These are phyloP conservation scores for Coreoperca whiteheadi DNA, from an alignment of 2,113 vertebrate genomes.

Conservation along the genomic window DNA sequence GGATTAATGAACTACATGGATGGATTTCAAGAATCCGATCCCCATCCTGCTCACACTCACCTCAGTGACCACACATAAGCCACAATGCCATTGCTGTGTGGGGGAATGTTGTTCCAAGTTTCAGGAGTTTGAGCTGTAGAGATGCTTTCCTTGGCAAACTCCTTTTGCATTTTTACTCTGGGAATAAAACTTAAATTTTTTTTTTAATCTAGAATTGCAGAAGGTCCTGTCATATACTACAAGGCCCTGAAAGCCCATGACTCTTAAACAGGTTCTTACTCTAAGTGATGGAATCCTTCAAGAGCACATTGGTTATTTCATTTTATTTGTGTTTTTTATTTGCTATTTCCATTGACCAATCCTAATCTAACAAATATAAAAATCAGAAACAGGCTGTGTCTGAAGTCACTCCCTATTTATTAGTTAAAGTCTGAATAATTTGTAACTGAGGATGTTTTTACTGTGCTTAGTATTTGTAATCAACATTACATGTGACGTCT, in stretches of 20 bases:
- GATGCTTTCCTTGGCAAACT: constrained; percentile 49
- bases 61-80: constrained; percentile 60
- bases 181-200: background rate
- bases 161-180: constrained; percentile 13
- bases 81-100: constrained; percentile 29
- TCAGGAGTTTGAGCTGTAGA: constrained; percentile 47
- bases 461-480: too few relatives aligned
- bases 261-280: background rate
- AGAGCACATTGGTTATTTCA: background rate
- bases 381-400: background rate
- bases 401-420: background rate
- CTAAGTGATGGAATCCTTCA: background rate
- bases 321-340: background rate
- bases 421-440: too few relatives aligned
- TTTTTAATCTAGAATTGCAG: background rate
- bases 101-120: constrained; percentile 3
- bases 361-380: background rate
- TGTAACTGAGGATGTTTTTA: too few relatives aligned
- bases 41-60: constrained; percentile 25
- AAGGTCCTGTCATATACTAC: background rate
- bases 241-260: background rate
- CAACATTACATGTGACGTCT: too few relatives aligned
- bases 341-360: background rate
- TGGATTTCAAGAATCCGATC: constrained; percentile 50
- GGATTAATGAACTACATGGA: constrained; percentile 51